Evolutionary conservation across 2,113 vertebrate species (phyloP), one percentile per base, ranked within the genome.

Genomic region (Halichoeres trimaculatus): DNA sequence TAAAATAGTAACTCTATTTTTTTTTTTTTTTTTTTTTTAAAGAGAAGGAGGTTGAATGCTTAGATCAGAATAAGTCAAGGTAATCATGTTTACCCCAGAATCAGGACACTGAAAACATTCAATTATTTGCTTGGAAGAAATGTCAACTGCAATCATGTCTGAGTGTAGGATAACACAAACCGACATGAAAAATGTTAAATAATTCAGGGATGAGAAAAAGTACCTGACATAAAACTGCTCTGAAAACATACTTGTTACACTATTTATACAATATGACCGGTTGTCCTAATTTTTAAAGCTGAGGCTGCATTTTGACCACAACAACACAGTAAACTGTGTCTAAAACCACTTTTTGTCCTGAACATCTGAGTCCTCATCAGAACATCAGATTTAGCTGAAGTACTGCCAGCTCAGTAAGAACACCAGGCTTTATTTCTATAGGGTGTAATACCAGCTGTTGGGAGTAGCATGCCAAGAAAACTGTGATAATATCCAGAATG

Each of bases 381-480:
- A 57, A 36, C 62, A 50, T 17, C 43, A 53, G 26, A 59, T 69
- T 53, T 38, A 38, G 69, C 56, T 22, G 10, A 78, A 71, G 43
- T 53, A 24, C 58, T 40, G 58, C 43, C 40, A 66, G 16, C 65
- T 74, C 36, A 56, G n/a, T 59, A 26, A 59, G 13, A 43, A 59
- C 45, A 62, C 26, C 22, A 6, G 36, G 23, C 17, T 45, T 48
- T 43, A 40, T 72, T 78, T 73, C 56, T 73, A 52, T 61, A 60
- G 53, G 52, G 20, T 30, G 30, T 67, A 17, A 70, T 74, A 63
- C 68, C 75, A 76, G 70, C 78, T 84, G 83, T 76, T 79, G n/a
- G 45, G 63, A 58, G 54, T 51, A 74, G 38, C 24, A 73, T 20
- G 70, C 66, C 38, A 54, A 67, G 63, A 64, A 76, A 85, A 79